phyloP scores from a whole-genome alignment of 1,140 invertebrate genomes.

The Papilio glaucus region DNA sequence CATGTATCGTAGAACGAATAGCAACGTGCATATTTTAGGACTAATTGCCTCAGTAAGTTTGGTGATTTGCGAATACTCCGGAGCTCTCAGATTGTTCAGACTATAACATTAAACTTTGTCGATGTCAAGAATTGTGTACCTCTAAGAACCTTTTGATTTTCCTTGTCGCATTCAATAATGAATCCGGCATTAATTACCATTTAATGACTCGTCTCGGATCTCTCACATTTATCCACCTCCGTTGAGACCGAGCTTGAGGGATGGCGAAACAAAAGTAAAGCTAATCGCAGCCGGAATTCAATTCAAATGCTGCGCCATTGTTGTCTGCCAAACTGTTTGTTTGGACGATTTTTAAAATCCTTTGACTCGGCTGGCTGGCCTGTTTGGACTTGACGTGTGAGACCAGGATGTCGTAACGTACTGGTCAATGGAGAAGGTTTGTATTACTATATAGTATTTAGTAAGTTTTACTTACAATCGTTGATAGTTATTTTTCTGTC shows the following conservation, averaged over 20 bases:
- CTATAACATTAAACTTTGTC: too few relatives aligned
- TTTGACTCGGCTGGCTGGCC: conserved; percentile 12
- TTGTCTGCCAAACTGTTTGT: conserved; percentile 68
- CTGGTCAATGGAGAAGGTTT: background rate
- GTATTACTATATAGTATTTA: too few relatives aligned
- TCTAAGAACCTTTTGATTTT: too few relatives aligned
- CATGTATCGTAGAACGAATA: too few relatives aligned
- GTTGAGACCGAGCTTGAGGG: conserved; percentile 54
- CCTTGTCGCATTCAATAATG: background rate
- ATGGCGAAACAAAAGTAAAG: conserved; percentile 49
- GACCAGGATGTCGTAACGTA: background rate
- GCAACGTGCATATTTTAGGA: too few relatives aligned
- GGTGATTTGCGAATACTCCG: too few relatives aligned
- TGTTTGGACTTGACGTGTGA: background rate
- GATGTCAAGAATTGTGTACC: too few relatives aligned
- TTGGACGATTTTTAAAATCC: conserved; percentile 61
- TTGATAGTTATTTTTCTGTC: too few relatives aligned
- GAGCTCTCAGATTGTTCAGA: too few relatives aligned
- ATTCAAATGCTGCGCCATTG: conserved; percentile 73
- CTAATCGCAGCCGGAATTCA: conserved; percentile 58
- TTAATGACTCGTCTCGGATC: conserved; percentile 23
- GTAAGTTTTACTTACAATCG: too few relatives aligned
- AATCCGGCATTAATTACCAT: conserved; percentile 28
- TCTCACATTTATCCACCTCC: conserved; percentile 48
- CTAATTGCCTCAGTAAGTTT: too few relatives aligned